A percentile compares a stretch with the other conserved stretches of the same genome.
Evolutionary conservation across 2,888 invertebrate genomes (phyloP).

Genomic region (Sarcophaga variegata): DNA sequence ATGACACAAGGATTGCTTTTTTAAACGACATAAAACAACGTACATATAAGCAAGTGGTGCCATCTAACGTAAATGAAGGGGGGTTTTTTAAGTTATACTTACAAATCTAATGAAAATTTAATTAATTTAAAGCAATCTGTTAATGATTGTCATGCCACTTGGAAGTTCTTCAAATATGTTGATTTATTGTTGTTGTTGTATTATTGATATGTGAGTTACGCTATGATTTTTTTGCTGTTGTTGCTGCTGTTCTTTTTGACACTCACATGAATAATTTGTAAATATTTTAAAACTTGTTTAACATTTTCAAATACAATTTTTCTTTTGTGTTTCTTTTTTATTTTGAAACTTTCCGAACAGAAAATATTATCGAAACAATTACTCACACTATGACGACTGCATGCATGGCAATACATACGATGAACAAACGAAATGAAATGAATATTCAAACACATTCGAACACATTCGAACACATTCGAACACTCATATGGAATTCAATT

Average conservation of each 20-base stretch:
- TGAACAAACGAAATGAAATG: neutral
- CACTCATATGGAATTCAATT: constrained; percentile 16
- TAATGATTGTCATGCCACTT: constrained; percentile 26
- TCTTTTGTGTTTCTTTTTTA: constrained; percentile 16
- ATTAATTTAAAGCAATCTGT: constrained; percentile 38
- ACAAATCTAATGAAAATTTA: constrained; percentile 15
- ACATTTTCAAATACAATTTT: constrained; percentile 54
- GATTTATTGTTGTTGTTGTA: neutral
- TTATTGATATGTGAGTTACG: constrained; percentile 3
- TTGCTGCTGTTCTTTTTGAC: constrained; percentile 17
- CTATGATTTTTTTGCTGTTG: neutral
- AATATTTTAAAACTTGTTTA: constrained; percentile 60
- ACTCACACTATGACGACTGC: no score
- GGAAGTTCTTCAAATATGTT: neutral
- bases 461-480: constrained; percentile 29
- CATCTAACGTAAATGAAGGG: no score
- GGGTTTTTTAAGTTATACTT: neutral
- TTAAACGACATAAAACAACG: no score
- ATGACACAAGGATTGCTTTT: no score
- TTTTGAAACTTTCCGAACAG: constrained; percentile 49
- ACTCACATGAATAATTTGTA: constrained; percentile 57
- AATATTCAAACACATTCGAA: constrained; percentile 10
- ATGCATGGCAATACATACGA: neutral
- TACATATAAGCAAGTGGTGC: no score
- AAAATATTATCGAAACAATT: neutral